Base-by-base conservation (phyloP, 2,888 invertebrate genomes). In the Hedychridium roseum region DNA sequence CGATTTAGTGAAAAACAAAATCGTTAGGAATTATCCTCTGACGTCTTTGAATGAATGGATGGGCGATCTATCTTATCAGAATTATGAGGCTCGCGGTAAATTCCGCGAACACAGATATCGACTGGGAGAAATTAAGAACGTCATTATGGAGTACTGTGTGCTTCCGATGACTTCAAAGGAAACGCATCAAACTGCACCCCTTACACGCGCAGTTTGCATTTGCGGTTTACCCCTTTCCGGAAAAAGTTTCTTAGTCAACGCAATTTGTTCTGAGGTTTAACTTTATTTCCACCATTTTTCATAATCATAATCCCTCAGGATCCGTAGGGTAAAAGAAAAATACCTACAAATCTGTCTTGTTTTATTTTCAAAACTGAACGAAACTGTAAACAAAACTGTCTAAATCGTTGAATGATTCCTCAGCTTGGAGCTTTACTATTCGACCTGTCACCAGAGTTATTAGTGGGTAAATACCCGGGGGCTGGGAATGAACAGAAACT, bases 171-270 rank as follows among this genome's bases (percentile, higher is more conserved):
- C 82, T 4, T 76, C 77, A 3, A 71, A 67, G 40, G 59, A 67
- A 18, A 61, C 69, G 2, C 74, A 76, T 48, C 54, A 51, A 34
- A 23, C 71, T 7, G 71, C 76, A 15, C 75, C 77, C 3, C 50
- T 73, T 20, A 48, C 62, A 7, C 60, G 66, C 48, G 68, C 68
- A 18, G 56, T 63, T 40, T 77, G 91, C 40, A 80, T 93, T 15
- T 86, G 85, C 18, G 92, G 92, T 0, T 87, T 90, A 0, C 81
- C 84, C 37, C 83, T 84, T 18, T 82, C 84, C 23, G 92, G 92
- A 0, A 92, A 92, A 76, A 85, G 83, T 66, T 82, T 88, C 51
- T 76, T 93, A 41, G 84, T 86, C 0, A 84, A 91, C 63, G 89
- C 90, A 0, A 82, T 93, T 18, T 91, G 90, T 56, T 86, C 86